Evolutionary conservation across 2,888 invertebrate species (phyloP).

Genomic region (Rhagonycha fulva): DNA sequence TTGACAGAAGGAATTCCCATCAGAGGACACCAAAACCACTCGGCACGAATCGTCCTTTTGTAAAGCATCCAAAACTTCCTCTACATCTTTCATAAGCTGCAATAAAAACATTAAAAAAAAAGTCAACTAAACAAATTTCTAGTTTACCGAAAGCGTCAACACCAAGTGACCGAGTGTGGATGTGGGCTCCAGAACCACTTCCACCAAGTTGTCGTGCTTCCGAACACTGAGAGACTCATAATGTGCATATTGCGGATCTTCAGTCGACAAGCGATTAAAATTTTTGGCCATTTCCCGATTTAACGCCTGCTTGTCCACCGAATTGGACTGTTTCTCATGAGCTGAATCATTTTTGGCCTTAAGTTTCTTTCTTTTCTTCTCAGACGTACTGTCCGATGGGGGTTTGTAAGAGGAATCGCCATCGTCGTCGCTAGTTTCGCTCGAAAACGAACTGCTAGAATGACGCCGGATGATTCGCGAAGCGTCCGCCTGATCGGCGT

Average conservation of each 20-base stretch:
- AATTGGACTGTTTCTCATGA: not conserved
- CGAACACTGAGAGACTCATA: constrained; percentile 62
- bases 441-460: constrained; percentile 81
- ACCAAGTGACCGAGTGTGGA: not conserved
- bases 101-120: constrained; percentile 33
- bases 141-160: constrained; percentile 9
- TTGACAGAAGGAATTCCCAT: constrained; percentile 77
- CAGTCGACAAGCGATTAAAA: constrained; percentile 37
- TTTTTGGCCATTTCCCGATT: constrained; percentile 26
- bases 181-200: constrained; percentile 57
- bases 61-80: constrained; percentile 67
- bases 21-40: constrained; percentile 75
- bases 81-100: constrained; percentile 78
- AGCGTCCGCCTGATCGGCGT: constrained; percentile 66
- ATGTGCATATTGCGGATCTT: constrained; percentile 28
- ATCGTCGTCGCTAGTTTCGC: constrained; percentile 40
- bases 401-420: not conserved
- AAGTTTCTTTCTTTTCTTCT: constrained; percentile 4
- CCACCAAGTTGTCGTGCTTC: constrained; percentile 64
- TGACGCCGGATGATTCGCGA: constrained; percentile 82
- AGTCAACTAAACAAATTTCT: not conserved
- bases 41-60: constrained; percentile 66
- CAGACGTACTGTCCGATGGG: not conserved
- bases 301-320: constrained; percentile 10
- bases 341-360: not conserved